Conservation (phyloP, 2,888 invertebrate species). For the Alitta virens region DNA sequence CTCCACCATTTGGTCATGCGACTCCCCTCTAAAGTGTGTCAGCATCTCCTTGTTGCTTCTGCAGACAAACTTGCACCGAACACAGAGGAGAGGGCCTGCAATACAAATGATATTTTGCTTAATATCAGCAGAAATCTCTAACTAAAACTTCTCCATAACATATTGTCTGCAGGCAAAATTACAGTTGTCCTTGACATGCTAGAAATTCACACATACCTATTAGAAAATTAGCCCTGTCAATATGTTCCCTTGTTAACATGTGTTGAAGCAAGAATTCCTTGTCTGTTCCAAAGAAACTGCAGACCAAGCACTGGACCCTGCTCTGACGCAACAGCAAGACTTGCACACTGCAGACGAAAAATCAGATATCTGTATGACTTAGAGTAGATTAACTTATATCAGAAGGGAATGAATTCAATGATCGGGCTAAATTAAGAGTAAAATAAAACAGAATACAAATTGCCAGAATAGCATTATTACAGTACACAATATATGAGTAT, state of each 20-base stretch:
- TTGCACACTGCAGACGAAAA: slow-evolving; percentile 65
- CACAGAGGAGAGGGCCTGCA: slow-evolving; percentile 46
- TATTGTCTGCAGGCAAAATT: no score
- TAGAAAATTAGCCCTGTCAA: slow-evolving; percentile 10
- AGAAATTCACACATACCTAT: no score
- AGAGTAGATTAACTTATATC: no score
- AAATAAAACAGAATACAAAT: no score
- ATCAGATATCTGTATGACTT: no score
- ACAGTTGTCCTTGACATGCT: no score
- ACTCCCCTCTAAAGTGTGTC: slow-evolving; percentile 36
- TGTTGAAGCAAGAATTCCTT: slow-evolving; percentile 66
- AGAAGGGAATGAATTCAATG: no score
- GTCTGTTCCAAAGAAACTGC: slow-evolving; percentile 78
- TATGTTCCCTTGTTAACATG: slow-evolving; percentile 35
- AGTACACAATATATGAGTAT: no score
- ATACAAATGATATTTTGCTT: slow-evolving; percentile 31
- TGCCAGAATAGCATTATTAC: no score
- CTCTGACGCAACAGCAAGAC: slow-evolving; percentile 75
- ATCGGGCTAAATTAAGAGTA: no score
- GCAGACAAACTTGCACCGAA: slow-evolving; percentile 41
- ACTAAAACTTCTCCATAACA: no score
- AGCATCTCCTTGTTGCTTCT: slow-evolving; percentile 36
- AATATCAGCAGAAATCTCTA: no score
- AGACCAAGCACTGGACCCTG: slow-evolving; percentile 81
- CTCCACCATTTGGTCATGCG: slow-evolving; percentile 31